phyloP scores from a whole-genome alignment of 2,888 invertebrate genomes.

The Parnassius smintheus region DNA sequence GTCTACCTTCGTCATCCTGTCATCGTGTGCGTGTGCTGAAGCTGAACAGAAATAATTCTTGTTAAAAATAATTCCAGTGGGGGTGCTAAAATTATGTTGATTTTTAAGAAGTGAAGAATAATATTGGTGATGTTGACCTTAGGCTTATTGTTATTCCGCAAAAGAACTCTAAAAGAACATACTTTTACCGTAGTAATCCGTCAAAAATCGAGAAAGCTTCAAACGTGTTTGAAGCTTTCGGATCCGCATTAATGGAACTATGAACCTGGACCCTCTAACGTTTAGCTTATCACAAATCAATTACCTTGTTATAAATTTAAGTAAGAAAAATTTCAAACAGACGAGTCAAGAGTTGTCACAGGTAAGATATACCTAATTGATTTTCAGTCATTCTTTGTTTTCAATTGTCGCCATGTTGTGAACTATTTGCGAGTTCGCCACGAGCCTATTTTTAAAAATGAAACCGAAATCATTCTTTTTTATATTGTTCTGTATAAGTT shows the following conservation, averaged over 20 bases:
- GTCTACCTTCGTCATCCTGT: conserved; percentile 66
- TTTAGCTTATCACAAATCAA: conserved; percentile 99
- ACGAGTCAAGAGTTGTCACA: conserved; percentile 93
- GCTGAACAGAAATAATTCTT: conserved; percentile 38
- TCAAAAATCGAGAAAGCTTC: conserved; percentile 94
- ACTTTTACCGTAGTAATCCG: conserved; percentile 81
- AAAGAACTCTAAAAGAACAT: conserved; percentile 69
- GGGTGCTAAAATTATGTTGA: conserved; percentile 56
- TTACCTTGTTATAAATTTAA: conserved; percentile 97
- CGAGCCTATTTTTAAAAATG: conserved; percentile 5
- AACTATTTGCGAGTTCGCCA: conserved; percentile 35
- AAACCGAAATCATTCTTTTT: background rate
- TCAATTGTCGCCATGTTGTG: conserved; percentile 75
- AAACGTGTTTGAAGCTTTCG: conserved; percentile 97
- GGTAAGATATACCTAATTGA: conserved; percentile 82
- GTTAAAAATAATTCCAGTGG: conserved; percentile 27
- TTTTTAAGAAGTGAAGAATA: conserved; percentile 64
- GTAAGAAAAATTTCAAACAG: conserved; percentile 96
- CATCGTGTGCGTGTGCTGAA: conserved; percentile 64
- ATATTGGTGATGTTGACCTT: conserved; percentile 77
- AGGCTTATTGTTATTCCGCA: conserved; percentile 67
- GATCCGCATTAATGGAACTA: conserved; percentile 96
- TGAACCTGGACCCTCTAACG: conserved; percentile 99
- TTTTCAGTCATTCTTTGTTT: conserved; percentile 58
- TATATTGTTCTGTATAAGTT: background rate